Conservation (phyloP, 2,888 invertebrate species). For the Ophion slaviceki region DNA sequence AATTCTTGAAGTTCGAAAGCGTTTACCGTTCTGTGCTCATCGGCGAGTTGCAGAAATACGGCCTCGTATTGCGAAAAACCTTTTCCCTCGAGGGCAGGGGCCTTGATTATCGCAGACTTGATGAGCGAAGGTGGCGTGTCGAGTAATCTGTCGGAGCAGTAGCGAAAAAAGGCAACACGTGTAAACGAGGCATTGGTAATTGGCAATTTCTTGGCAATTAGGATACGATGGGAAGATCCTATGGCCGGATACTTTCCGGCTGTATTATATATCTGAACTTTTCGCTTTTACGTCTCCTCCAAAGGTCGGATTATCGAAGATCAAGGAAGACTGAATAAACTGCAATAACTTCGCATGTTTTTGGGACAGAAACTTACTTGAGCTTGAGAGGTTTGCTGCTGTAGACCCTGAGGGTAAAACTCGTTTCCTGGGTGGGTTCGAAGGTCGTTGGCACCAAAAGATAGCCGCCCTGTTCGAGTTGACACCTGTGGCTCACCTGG, state of each 20-base stretch:
- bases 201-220: conserved; percentile 68
- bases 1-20: conserved; percentile 96
- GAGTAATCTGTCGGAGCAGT: conserved; percentile 82
- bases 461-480: conserved; percentile 92
- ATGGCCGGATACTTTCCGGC: neutral
- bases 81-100: conserved; percentile 89
- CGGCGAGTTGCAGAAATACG: conserved; percentile 94
- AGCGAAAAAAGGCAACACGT: conserved; percentile 60
- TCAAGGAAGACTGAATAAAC: too few species aligned
- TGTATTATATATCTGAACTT: neutral
- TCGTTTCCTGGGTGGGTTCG: conserved; percentile 95
- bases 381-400: conserved; percentile 91
- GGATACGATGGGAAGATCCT: conserved; percentile 46
- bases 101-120: conserved; percentile 91
- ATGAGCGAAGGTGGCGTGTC: conserved; percentile 87
- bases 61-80: conserved; percentile 94
- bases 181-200: conserved; percentile 4
- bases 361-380: conserved; percentile 85
- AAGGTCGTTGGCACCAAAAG: conserved; percentile 95
- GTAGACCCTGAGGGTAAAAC: conserved; percentile 93
- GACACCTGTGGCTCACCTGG: conserved; percentile 92
- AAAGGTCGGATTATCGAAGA: too few species aligned
- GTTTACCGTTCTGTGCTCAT: conserved; percentile 95
- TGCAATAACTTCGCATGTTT: neutral
- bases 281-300: neutral